A percentile compares a stretch with the other conserved stretches of the same genome.
Evolutionary conservation across 2,113 vertebrate species (phyloP).

Genomic region (Toxostoma redivivum): DNA sequence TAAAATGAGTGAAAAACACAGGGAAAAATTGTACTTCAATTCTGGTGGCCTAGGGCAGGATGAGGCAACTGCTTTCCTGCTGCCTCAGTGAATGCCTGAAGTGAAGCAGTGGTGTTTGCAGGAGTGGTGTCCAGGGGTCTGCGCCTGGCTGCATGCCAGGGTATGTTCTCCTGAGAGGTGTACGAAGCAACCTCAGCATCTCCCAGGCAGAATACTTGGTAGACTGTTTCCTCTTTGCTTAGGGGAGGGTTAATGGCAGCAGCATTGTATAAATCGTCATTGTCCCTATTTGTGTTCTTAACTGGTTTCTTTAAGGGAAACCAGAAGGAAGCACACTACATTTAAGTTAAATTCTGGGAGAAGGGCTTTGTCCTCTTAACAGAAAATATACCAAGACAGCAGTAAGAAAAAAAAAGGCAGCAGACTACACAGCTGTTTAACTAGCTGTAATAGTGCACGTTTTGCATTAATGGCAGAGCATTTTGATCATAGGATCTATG

Average conservation of each 20-base stretch:
- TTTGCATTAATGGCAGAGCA: not conserved
- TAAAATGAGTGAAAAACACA: not conserved
- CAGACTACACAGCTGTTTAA: fast-evolving
- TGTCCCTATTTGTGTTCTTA: not conserved
- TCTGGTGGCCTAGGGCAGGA: not conserved
- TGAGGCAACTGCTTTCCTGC: not conserved
- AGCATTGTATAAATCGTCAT: not conserved
- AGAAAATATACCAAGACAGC: not conserved
- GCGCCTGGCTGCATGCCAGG: fast-evolving
- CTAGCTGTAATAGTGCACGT: not conserved
- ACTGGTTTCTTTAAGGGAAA: not conserved
- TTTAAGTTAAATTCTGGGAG: not conserved
- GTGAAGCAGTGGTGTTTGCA: fast-evolving
- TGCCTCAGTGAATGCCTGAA: not conserved
- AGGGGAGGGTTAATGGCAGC: not conserved
- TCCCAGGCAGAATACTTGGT: not conserved
- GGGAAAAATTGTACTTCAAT: not conserved
- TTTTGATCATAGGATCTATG: not conserved
- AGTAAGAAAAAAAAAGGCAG: not conserved
- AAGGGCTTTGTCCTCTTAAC: not conserved
- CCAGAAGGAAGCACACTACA: not conserved
- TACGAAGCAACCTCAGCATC: fast-evolving
- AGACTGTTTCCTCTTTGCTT: not conserved
- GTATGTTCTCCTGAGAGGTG: not conserved
- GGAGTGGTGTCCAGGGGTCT: fast-evolving